Evolutionary conservation across 2,113 vertebrate species (phyloP).

Genomic region (Cercopithecus mona): DNA sequence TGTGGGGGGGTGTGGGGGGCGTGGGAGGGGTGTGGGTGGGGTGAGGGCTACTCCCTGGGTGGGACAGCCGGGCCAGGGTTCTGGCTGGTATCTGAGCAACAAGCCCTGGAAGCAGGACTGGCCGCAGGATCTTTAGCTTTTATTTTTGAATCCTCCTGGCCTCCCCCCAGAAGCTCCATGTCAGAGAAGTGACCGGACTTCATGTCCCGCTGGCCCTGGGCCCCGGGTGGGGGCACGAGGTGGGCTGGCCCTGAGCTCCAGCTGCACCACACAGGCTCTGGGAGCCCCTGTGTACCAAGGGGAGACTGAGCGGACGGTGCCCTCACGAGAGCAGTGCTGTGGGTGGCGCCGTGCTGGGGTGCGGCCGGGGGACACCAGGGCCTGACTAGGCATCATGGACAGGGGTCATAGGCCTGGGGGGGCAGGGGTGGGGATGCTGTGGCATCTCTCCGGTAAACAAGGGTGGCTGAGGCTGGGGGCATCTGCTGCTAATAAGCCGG

Average conservation of each 20-base stretch:
- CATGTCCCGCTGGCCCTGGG: fast-evolving
- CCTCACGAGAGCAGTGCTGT: neutral
- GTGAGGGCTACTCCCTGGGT: neutral
- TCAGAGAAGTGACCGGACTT: too few species aligned
- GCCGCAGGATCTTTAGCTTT: fast-evolving
- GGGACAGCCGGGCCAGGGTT: neutral
- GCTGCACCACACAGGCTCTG: fast-evolving
- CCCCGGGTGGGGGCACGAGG: neutral
- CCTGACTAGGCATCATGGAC: fast-evolving
- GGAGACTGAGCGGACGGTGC: neutral
- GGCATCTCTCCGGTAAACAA: neutral
- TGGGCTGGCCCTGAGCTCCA: neutral
- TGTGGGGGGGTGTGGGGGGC: neutral
- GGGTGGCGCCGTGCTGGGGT: neutral
- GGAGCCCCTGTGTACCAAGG: neutral
- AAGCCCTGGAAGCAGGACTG: neutral
- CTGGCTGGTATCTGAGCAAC: neutral
- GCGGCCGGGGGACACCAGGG: neutral
- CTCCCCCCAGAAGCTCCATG: neutral
- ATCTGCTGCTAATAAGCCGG: slow-evolving; percentile 64
- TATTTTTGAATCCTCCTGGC: neutral
- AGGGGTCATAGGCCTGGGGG: neutral
- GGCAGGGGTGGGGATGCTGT: neutral
- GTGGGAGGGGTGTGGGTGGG: too few species aligned
- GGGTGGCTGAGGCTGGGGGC: neutral